Base-by-base conservation (phyloP, 1,140 invertebrate genomes). In the Aphelenchoides fujianensis region DNA sequence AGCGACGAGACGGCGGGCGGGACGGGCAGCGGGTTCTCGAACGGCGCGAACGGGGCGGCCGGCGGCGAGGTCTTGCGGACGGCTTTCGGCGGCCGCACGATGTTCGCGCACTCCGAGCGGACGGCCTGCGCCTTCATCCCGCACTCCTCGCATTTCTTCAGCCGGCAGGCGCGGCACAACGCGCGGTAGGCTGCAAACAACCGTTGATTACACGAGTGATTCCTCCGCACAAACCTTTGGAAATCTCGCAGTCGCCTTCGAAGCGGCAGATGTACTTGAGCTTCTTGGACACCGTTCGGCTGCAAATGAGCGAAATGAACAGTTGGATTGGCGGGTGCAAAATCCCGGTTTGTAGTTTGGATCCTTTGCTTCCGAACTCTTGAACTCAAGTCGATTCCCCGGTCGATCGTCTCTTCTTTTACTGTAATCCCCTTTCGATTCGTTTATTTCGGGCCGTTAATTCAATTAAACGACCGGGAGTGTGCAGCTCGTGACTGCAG, bases 211-310 rank as follows among this genome's bases (percentile, higher is more conserved):
- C 7, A 7, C 7, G 57, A 59, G 7, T 31, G 2, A n/a, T 1
- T 2, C n/a, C 59, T 61, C 59, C n/a, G 2, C 0, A 2, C 31
- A 71, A 34, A 70, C 68, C 70, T 73, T 74, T 74, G 28, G 30
- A 12, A 37, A 73, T 76, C 12, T 73, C 74, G 37, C 71, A 73
- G 35, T 73, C 71, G 37, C 59, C 73, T 48, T 73, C 71, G 59
- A 73, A 73, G 1, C 71, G 71, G 57, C 71, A 73, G 16, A 73
- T 74, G 55, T 73, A 73, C 36, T 70, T 74, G 31, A 73, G 71
- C 23, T 59, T 71, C 32, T 59, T 71, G 28, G 71, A 68, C 28
- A 73, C 76, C 28, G 71, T 73, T 30, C 71, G 74, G 27, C 71
- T 66, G 62, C 23, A 72, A 66, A 1, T 66, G n/a, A n/a, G n/a